Conservation (phyloP, 1,140 invertebrate genomes). For the Neotoxoptera formosana region DNA sequence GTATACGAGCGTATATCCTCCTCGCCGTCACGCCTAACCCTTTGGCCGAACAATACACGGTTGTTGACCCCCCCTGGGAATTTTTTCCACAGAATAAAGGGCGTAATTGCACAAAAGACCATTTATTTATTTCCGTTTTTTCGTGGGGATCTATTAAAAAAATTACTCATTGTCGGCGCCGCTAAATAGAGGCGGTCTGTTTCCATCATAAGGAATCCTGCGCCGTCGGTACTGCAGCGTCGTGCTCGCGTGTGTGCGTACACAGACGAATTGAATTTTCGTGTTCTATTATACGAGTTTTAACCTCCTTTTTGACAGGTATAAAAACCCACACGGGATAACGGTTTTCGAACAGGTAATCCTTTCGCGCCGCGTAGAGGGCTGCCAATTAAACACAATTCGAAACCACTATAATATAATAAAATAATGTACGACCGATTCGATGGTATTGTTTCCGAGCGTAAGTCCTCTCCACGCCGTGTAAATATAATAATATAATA, state of each 20-base stretch:
- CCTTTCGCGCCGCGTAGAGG: neutral
- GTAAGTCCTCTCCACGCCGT: neutral
- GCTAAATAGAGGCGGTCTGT: conserved; percentile 58
- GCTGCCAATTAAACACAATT: conserved; percentile 39
- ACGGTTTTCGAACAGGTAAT: conserved; percentile 56
- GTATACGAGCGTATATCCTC: neutral
- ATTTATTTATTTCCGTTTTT: conserved; percentile 58
- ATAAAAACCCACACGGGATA: conserved; percentile 27
- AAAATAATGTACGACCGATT: neutral
- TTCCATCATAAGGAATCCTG: conserved; percentile 39
- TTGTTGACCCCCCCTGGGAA: conserved; percentile 57
- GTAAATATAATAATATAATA: neutral
- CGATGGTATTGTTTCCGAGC: neutral
- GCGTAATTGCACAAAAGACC: conserved; percentile 56
- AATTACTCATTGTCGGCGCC: conserved; percentile 55
- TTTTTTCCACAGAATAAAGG: conserved; percentile 16
- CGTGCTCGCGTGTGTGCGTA: neutral
- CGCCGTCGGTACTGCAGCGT: neutral
- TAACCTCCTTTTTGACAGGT: conserved; percentile 56
- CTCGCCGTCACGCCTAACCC: conserved; percentile 36
- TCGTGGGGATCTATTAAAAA: conserved; percentile 49
- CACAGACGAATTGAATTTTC: neutral
- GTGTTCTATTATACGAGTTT: conserved; percentile 36
- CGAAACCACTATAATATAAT: neutral
- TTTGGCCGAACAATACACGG: conserved; percentile 47